Evolutionary conservation across 1,140 invertebrate species (phyloP).

Genomic region (Drosophila fuyamai): DNA sequence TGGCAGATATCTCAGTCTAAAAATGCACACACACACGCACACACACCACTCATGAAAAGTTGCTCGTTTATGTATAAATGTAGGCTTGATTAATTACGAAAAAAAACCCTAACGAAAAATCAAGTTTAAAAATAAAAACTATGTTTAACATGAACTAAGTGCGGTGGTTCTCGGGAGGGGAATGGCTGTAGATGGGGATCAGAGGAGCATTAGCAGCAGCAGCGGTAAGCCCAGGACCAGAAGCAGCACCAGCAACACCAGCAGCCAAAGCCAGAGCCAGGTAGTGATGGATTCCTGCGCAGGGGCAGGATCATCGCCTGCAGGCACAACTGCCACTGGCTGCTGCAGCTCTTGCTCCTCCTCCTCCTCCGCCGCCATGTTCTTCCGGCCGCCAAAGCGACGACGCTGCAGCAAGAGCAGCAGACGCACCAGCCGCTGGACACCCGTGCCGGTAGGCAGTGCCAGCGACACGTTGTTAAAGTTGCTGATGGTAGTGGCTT

Average conservation of each 20-base stretch:
- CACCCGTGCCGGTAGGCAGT: slow-evolving; percentile 10
- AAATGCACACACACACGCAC: slow-evolving; percentile 19
- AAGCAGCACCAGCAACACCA: slow-evolving; percentile 45
- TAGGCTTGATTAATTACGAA: slow-evolving; percentile 16
- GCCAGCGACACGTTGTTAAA: slow-evolving; percentile 76
- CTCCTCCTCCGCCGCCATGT: slow-evolving; percentile 1
- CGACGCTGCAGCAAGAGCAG: slow-evolving; percentile 28
- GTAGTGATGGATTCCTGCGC: background rate
- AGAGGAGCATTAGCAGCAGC: slow-evolving; percentile 19
- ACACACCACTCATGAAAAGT: slow-evolving; percentile 28
- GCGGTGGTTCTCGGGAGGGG: slow-evolving; percentile 39
- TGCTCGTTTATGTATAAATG: slow-evolving; percentile 6
- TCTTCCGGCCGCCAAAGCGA: slow-evolving; percentile 4
- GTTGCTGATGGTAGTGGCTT: slow-evolving; percentile 80
- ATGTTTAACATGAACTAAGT: slow-evolving; percentile 63
- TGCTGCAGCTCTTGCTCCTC: background rate
- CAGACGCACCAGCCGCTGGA: slow-evolving; percentile 39
- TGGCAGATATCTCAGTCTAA: slow-evolving; percentile 76
- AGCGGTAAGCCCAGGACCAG: slow-evolving; percentile 38
- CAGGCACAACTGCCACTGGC: slow-evolving; percentile 5
- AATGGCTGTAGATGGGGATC: slow-evolving; percentile 6
- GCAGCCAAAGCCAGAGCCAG: slow-evolving; percentile 26
- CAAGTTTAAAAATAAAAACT: slow-evolving; percentile 15
- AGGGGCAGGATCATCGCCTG: background rate
- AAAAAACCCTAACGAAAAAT: slow-evolving; percentile 31